A percentile compares a stretch with the other conserved stretches of the same genome.
These are phyloP conservation scores for Scomber scombrus DNA, from an alignment of 2,113 vertebrate genomes.

Conservation along the genomic window DNA sequence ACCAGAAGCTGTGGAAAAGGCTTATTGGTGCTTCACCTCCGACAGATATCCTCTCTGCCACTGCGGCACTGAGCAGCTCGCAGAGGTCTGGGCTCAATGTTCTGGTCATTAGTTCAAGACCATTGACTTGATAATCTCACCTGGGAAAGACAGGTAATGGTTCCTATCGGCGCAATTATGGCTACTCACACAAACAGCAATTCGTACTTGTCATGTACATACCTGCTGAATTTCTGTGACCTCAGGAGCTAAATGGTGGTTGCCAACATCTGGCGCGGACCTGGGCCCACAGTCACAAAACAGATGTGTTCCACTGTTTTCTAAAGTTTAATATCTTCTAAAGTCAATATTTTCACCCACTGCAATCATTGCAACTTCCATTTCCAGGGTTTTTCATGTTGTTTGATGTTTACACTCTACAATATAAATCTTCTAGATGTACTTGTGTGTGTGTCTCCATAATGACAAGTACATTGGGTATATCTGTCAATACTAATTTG, in stretches of 20 bases:
- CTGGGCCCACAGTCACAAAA: not conserved
- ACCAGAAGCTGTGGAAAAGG: conserved; percentile 24
- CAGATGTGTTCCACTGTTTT: not conserved
- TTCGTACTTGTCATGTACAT: conserved; percentile 73
- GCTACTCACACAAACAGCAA: conserved; percentile 73
- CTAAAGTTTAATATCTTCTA: not conserved
- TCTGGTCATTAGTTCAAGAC: conserved; percentile 83
- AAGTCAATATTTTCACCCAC: not conserved
- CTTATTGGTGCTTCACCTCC: conserved; percentile 54
- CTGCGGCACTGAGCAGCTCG: conserved; percentile 59
- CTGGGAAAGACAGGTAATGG: conserved; percentile 83
- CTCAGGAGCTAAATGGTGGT: conserved; percentile 47
- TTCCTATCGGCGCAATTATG: conserved; percentile 78
- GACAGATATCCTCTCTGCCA: conserved; percentile 40
- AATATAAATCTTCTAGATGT: not conserved
- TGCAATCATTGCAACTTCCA: not conserved
- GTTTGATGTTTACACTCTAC: not conserved
- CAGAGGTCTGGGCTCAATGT: conserved; percentile 71
- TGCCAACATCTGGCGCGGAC: conserved; percentile 47
- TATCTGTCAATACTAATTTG: not conserved
- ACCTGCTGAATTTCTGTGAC: conserved; percentile 66
- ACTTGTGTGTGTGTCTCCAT: not conserved
- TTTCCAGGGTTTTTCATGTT: not conserved
- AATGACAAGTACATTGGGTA: not conserved
- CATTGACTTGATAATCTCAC: conserved; percentile 83